Base-by-base conservation (phyloP, 2,888 invertebrate genomes). In the Parochlus steinenii region DNA sequence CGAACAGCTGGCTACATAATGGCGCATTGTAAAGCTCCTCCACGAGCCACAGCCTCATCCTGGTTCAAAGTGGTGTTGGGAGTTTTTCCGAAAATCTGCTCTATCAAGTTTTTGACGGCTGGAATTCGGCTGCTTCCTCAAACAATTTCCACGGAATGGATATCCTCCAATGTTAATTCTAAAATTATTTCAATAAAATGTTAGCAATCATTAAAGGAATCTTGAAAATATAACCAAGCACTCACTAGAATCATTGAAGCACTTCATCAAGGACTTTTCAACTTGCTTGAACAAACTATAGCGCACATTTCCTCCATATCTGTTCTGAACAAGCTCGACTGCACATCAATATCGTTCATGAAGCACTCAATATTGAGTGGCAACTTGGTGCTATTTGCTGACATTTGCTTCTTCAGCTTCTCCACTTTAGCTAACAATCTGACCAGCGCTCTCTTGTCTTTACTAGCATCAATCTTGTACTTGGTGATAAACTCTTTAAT, bases 391-490 rank as follows among this genome's bases (percentile, higher is more conserved):
- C 90, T 85, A 60, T 97, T 99, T 0, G 97, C 95, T 4, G 95
- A 95, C 97, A 99, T 98, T 59, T 97, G 86, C 55, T 98, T 99
- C 62, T 99, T 99, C 19, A 98, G 54, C 56, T 93, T 97, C 52
- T 98, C 98, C 37, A 89, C 83, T 63, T 98, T 98, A 43, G 83
- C 75, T 19, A 86, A 54, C 16, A 98, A 66, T 37, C 97, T 75
- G 36, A 89, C 60, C 57, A 77, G 83, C 31, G 95, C 90, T 47
- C 81, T 72, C 16, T 81, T 73, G 60, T 85, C 90, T 39, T 72
- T 71, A 46, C 66, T 73, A 10, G 85, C 77, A 61, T 97, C 86
- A 35, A 95, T 67, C 53, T 85, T 85, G 55, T 82, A 89, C 51
- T 80, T 79, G 6, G 72, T 63, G 45, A 74, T 67, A 58, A 98